Conservation (phyloP, 2,113 vertebrate species). For the Illadopsis cleaveri region DNA sequence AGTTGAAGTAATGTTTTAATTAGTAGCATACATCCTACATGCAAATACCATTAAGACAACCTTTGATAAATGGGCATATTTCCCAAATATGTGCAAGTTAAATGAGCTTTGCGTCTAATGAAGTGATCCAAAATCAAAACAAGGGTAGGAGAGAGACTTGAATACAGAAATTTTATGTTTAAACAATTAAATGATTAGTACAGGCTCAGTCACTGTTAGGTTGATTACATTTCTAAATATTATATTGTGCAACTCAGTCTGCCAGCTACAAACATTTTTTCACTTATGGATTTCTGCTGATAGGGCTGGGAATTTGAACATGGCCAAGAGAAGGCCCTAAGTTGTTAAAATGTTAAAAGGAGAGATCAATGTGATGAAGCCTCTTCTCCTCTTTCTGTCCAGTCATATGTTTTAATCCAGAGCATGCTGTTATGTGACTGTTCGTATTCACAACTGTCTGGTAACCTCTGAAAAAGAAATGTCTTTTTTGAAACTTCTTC, state of each 20-base stretch:
- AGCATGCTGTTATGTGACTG: neutral
- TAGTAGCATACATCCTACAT: neutral
- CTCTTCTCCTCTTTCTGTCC: neutral
- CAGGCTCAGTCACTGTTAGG: neutral
- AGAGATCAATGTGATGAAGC: neutral
- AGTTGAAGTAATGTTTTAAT: constrained; percentile 60
- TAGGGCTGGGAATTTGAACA: neutral
- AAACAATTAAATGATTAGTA: neutral
- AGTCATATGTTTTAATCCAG: neutral
- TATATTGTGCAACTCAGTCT: constrained; percentile 8
- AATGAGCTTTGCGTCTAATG: constrained; percentile 39
- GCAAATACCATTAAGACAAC: constrained; percentile 34
- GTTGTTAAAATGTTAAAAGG: neutral
- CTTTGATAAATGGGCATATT: constrained; percentile 50
- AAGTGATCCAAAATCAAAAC: constrained; percentile 38
- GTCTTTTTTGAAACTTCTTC: neutral
- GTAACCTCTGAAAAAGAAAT: neutral
- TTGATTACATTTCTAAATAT: constrained; percentile 9
- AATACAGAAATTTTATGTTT: constrained; percentile 23
- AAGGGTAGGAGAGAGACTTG: constrained; percentile 4
- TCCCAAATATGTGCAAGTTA: constrained; percentile 1
- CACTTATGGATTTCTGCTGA: neutral
- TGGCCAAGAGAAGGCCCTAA: neutral
- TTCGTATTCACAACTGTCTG: neutral
- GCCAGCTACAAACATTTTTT: neutral